Evolutionary conservation across 2,888 invertebrate genomes (phyloP).

Genomic region (Rhagophthalmus giganteus): DNA sequence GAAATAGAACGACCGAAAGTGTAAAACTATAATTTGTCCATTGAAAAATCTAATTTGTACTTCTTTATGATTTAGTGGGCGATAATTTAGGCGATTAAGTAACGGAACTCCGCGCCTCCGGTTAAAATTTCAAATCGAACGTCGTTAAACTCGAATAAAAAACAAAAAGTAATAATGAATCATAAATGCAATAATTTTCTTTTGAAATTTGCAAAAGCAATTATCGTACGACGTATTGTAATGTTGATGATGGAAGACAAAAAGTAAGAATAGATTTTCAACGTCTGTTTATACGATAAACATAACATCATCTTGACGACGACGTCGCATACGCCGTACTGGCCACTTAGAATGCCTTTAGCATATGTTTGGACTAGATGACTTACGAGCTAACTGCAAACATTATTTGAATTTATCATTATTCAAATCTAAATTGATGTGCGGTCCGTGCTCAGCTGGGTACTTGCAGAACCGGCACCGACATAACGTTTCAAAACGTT

Average conservation of each 20-base stretch:
- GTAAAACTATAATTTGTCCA: not conserved
- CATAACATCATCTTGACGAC: slow-evolving; percentile 14
- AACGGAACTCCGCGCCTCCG: not conserved
- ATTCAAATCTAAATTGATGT: slow-evolving; percentile 24
- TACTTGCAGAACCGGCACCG: slow-evolving; percentile 10
- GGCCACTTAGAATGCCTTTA: slow-evolving; percentile 20
- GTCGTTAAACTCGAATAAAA: not conserved
- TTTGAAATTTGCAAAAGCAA: slow-evolving; percentile 17
- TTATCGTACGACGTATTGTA: too few relatives aligned
- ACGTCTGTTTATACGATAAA: slow-evolving; percentile 20
- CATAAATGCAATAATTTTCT: slow-evolving; percentile 17
- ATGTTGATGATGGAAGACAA: not conserved
- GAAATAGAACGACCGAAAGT: not conserved
- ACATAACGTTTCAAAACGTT: slow-evolving; percentile 2
- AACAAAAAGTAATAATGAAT: not conserved
- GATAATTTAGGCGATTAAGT: not conserved
- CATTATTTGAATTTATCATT: slow-evolving; percentile 20
- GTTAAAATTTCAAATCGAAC: not conserved
- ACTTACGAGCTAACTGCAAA: slow-evolving; percentile 10
- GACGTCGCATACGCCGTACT: slow-evolving; percentile 23
- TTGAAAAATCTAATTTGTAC: not conserved
- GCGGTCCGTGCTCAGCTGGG: slow-evolving; percentile 12
- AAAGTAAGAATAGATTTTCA: slow-evolving; percentile 10
- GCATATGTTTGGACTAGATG: slow-evolving; percentile 17
- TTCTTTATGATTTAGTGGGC: not conserved